Base-by-base conservation (phyloP, 2,797 vertebrate genomes). In the Holocentrus rufus region DNA sequence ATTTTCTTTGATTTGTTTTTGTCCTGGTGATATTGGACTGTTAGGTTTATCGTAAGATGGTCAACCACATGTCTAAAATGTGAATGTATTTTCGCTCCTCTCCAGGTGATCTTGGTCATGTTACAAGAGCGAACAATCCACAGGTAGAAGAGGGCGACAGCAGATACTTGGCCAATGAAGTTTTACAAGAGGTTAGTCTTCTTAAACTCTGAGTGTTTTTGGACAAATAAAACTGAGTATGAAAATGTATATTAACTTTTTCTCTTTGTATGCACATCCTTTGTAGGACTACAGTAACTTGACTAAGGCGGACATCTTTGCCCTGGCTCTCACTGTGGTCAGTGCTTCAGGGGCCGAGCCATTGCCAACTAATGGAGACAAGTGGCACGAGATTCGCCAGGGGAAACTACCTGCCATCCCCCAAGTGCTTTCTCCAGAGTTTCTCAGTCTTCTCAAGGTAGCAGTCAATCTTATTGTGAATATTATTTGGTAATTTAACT, bases 101-200 rank as follows among this genome's bases (percentile, higher is more conserved):
- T n/a, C 30, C 81, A 99, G 98, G 98, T 87, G 98, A 99, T 85
- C 95, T 99, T 20, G 98, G 98, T 69, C 98, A 99, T 74, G 98
- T 99, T 77, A 99, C 98, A 17, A 93, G 95, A 65, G 94, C 96
- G 52, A 97, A 94, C 75, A 98, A 98, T 89, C 98, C 97, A 15
- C 97, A 99, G 34, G 98, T 99, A 47, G 98, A 99, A 82, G 98
- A 99, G 84, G 98, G 98, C 0, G 98, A 99, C 90, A 98, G 97
- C 88, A 92, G 98, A 83, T 99, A 96, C 58, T 88, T 99, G 89
- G 97, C 98, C 42, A 99, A 99, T 87, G 98, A 99, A 94, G 94
- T 99, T 81, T 93, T 99, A 49, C 98, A 99, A 82, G 98, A 99
- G 97, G 98, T 99, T 89, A 75, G 80, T 82, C 13, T 5, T 46